phyloP scores from a whole-genome alignment of 1,140 invertebrate genomes.

The Radopholus similis region DNA sequence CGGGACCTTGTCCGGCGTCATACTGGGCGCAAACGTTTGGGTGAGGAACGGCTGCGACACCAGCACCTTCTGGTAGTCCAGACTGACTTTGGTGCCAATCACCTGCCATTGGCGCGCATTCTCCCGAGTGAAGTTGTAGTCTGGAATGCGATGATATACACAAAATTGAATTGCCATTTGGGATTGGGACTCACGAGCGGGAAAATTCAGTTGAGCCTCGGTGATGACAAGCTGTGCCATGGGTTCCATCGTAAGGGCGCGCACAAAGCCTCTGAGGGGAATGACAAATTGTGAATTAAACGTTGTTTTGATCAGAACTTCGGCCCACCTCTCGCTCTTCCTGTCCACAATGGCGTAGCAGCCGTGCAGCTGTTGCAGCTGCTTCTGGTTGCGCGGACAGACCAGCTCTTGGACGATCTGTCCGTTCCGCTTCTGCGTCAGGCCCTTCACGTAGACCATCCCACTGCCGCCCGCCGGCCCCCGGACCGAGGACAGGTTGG shows the following conservation, averaged over 20 bases:
- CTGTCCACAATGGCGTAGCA: constrained; percentile 4
- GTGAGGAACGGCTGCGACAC: constrained; percentile 12
- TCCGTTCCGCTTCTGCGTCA: neutral
- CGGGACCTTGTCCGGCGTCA: constrained; percentile 4
- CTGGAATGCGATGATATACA: neutral
- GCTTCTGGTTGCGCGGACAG: constrained; percentile 6
- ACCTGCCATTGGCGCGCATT: constrained; percentile 19
- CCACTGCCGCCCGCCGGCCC: no score
- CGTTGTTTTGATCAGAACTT: neutral
- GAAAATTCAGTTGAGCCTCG: constrained; percentile 7
- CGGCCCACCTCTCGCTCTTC: neutral
- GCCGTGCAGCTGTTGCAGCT: neutral
- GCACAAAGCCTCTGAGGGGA: constrained; percentile 13
- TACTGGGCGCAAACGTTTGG: constrained; percentile 1
- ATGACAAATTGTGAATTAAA: neutral
- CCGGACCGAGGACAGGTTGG: no score
- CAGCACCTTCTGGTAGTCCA: constrained; percentile 13
- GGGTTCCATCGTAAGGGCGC: constrained; percentile 7
- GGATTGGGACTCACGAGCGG: constrained; percentile 10
- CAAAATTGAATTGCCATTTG: neutral
- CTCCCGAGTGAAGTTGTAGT: constrained; percentile 10
- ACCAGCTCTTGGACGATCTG: constrained; percentile 9
- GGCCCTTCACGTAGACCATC: no score
- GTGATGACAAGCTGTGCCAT: neutral
- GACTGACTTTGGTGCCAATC: neutral